phyloP scores from a whole-genome alignment of 1,140 invertebrate genomes.

The Chlorops oryzae region DNA sequence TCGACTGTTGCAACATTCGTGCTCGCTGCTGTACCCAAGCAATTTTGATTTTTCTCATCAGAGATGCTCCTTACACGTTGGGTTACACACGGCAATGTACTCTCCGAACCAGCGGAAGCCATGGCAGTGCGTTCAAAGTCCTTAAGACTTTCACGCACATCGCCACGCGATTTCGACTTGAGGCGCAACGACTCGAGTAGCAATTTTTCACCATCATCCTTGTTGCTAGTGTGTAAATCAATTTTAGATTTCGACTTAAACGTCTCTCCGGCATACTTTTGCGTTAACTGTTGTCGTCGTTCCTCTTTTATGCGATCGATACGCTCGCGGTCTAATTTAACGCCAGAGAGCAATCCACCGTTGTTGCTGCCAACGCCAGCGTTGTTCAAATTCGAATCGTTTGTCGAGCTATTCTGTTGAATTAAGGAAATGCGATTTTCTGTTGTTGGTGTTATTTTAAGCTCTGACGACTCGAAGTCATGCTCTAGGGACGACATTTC shows the following conservation, averaged over 20 bases:
- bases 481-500: slow-evolving; percentile 8
- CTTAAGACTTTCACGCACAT: slow-evolving; percentile 38
- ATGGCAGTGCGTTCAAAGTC: slow-evolving; percentile 25
- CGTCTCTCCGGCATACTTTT: slow-evolving; percentile 80
- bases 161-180: slow-evolving; percentile 46
- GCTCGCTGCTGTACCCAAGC: slow-evolving; percentile 17
- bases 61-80: slow-evolving; percentile 42
- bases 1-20: background rate
- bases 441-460: slow-evolving; percentile 52
- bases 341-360: slow-evolving; percentile 41
- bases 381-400: slow-evolving; percentile 21
- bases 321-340: slow-evolving; percentile 62
- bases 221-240: slow-evolving; percentile 28
- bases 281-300: slow-evolving; percentile 72
- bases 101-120: slow-evolving; percentile 28
- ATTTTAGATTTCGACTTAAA: slow-evolving; percentile 52
- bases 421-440: slow-evolving; percentile 56
- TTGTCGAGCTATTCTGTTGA: slow-evolving; percentile 52
- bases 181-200: slow-evolving; percentile 35
- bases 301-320: slow-evolving; percentile 91
- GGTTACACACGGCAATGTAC: slow-evolving; percentile 15
- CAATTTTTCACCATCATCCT: slow-evolving; percentile 36
- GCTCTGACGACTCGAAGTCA: slow-evolving; percentile 19
- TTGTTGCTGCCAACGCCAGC: slow-evolving; percentile 3
- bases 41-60: slow-evolving; percentile 49